These are phyloP conservation scores for Ochropleura plecta DNA, from an alignment of 2,888 invertebrate species.

Conservation along the genomic window DNA sequence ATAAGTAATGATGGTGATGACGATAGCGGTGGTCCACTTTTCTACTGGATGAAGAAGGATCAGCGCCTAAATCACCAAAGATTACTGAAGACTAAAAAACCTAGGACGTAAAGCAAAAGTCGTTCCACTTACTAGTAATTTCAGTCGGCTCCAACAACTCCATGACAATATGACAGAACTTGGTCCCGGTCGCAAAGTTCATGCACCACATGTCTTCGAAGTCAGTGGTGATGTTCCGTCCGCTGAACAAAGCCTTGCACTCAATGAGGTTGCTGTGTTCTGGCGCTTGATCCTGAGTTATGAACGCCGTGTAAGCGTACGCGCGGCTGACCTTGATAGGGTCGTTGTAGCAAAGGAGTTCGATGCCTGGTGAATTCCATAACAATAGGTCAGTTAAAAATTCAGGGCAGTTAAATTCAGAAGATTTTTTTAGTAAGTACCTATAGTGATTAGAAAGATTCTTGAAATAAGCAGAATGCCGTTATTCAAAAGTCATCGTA, in stretches of 20 bases:
- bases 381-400: not conserved
- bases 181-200: slow-evolving; percentile 78
- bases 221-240: slow-evolving; percentile 92
- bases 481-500: not conserved
- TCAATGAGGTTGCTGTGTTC: slow-evolving; percentile 75
- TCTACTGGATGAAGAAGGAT: not conserved
- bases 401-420: not conserved
- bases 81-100: not conserved
- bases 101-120: not conserved
- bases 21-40: no score
- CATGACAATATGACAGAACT: slow-evolving; percentile 83
- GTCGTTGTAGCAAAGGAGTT: slow-evolving; percentile 81
- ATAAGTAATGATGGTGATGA: not conserved
- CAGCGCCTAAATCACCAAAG: not conserved
- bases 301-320: slow-evolving; percentile 79
- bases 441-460: not conserved
- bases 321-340: slow-evolving; percentile 77
- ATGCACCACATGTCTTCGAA: slow-evolving; percentile 93
- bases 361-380: slow-evolving; percentile 84
- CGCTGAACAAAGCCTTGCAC: slow-evolving; percentile 91
- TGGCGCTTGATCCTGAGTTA: slow-evolving; percentile 73
- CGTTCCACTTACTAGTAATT: slow-evolving; percentile 80
- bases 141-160: slow-evolving; percentile 80
- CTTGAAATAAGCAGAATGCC: not conserved
- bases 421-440: not conserved